These are phyloP conservation scores for Leistus spinibarbis DNA, from an alignment of 2,888 invertebrate species.

Conservation along the genomic window DNA sequence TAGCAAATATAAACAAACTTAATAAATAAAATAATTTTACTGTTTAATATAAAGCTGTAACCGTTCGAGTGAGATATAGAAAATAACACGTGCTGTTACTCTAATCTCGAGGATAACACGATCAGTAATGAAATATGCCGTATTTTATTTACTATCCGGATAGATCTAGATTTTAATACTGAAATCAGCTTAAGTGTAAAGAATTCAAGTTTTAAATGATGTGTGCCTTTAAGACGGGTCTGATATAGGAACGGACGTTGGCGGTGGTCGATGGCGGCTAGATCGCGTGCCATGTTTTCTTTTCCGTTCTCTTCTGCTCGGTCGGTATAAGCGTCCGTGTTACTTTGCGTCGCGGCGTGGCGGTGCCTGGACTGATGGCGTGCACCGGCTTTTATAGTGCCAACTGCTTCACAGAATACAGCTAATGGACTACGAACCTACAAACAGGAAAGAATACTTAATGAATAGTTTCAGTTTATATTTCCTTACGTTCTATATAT, in stretches of 20 bases:
- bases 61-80: too few relatives aligned
- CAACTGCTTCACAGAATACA: constrained; percentile 12
- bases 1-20: too few relatives aligned
- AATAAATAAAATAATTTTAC: too few relatives aligned
- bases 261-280: background rate
- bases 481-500: constrained; percentile 19
- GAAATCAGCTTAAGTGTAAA: too few relatives aligned
- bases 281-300: background rate
- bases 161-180: too few relatives aligned
- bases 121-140: too few relatives aligned
- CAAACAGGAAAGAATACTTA: constrained; percentile 29
- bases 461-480: constrained; percentile 36
- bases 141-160: too few relatives aligned
- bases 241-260: background rate
- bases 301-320: background rate
- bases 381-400: constrained; percentile 16
- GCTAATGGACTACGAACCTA: constrained; percentile 31
- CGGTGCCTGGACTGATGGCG: constrained; percentile 9
- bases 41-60: too few relatives aligned
- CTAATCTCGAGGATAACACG: too few relatives aligned
- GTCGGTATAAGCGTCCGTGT: background rate
- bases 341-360: background rate
- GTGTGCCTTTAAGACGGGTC: background rate
- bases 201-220: background rate
- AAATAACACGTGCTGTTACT: too few relatives aligned